These are phyloP conservation scores for Cephalopterus ornatus DNA, from an alignment of 2,113 vertebrate genomes.

Conservation along the genomic window DNA sequence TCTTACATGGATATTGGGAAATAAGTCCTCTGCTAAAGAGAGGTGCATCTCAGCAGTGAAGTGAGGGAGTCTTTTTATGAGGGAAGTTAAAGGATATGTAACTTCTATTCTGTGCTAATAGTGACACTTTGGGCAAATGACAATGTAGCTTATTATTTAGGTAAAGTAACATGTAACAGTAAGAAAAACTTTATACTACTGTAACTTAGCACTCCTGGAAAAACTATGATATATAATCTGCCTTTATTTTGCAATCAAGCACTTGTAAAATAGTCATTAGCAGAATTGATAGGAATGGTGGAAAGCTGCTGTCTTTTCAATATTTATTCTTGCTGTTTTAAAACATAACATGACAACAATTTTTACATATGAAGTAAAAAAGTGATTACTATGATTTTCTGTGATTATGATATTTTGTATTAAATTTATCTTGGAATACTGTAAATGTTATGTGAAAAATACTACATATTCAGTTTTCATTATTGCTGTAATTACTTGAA, in stretches of 20 bases:
- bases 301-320: neutral
- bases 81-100: neutral
- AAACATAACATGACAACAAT: neutral
- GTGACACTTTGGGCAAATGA: neutral
- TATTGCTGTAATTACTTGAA: slow-evolving; percentile 2
- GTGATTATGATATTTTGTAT: neutral
- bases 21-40: neutral
- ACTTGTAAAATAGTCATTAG: slow-evolving; percentile 17
- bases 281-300: neutral
- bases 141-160: neutral
- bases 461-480: neutral
- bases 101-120: neutral
- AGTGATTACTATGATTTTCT: neutral
- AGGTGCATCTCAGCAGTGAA: neutral
- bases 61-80: neutral
- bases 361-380: neutral
- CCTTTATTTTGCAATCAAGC: slow-evolving; percentile 30
- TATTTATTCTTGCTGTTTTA: slow-evolving; percentile 8
- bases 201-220: slow-evolving; percentile 11
- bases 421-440: neutral
- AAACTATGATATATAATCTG: neutral
- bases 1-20: neutral
- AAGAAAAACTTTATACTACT: neutral
- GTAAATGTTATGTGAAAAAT: neutral
- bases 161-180: neutral